Conservation (phyloP, 2,113 vertebrate species). For the Pelecanoides urinatrix region DNA sequence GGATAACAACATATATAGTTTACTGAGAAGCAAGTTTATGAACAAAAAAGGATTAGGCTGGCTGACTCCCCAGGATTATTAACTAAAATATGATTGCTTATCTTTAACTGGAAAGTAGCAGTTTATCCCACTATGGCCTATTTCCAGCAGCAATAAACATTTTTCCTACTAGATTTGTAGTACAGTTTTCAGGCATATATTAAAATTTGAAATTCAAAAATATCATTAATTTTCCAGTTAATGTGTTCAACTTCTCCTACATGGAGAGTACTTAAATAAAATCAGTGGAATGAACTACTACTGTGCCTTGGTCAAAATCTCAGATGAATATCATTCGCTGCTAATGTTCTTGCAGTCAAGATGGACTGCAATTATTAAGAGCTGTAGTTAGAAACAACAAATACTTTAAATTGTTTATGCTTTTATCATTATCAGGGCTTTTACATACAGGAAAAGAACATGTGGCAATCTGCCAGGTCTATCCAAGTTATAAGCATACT, state of each 20-base stretch:
- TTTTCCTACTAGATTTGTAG: neutral
- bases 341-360: neutral
- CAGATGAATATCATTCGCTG: neutral
- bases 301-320: neutral
- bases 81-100: conserved; percentile 28
- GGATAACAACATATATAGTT: neutral
- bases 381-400: neutral
- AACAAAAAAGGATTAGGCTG: conserved; percentile 31
- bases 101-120: conserved; percentile 11
- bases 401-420: neutral
- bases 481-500: neutral
- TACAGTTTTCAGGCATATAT: neutral
- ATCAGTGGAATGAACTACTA: neutral
- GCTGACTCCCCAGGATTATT: conserved; percentile 7
- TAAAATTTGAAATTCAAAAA: conserved; percentile 5
- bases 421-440: neutral
- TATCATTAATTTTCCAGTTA: conserved; percentile 5
- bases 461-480: neutral
- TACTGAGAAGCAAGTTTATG: conserved; percentile 11
- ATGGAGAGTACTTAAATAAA: neutral
- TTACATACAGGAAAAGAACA: neutral
- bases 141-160: conserved; percentile 42
- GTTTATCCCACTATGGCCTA: neutral
- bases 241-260: neutral
- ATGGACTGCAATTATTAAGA: neutral